These are phyloP conservation scores for Sturnus vulgaris DNA, from an alignment of 2,113 vertebrate genomes.

Conservation along the genomic window DNA sequence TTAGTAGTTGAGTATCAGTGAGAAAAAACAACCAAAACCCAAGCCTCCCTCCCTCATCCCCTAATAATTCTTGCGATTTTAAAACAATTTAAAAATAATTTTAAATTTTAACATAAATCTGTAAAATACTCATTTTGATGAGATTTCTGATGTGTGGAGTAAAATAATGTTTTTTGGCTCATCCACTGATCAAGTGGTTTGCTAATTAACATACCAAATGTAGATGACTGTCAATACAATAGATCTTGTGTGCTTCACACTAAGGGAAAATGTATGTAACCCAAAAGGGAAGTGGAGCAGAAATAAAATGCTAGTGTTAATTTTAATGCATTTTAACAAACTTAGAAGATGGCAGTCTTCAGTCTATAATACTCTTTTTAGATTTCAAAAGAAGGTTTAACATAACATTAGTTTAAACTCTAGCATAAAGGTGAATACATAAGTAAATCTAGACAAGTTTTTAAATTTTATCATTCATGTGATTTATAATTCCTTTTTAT, in stretches of 20 bases:
- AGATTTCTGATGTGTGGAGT: neutral
- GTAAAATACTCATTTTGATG: neutral
- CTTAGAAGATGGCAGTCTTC: neutral
- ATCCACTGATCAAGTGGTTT: neutral
- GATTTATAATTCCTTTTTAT: neutral
- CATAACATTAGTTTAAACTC: neutral
- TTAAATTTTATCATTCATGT: neutral
- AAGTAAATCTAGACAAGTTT: neutral
- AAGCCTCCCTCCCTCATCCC: neutral
- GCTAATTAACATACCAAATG: neutral
- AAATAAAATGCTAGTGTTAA: neutral
- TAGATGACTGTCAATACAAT: neutral
- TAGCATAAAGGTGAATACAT: neutral
- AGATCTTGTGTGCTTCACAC: neutral
- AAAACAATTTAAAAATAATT: neutral
- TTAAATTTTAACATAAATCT: neutral
- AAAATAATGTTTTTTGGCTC: neutral
- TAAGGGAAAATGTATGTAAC: neutral
- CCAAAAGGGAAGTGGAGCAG: neutral
- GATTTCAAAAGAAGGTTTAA: neutral
- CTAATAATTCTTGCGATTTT: neutral
- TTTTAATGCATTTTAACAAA: neutral
- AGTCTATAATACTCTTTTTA: neutral
- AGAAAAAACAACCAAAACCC: neutral
- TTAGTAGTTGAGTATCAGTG: neutral